Evolutionary conservation across 2,888 invertebrate species (phyloP).

Genomic region (Scelioninae gen. 1): DNA sequence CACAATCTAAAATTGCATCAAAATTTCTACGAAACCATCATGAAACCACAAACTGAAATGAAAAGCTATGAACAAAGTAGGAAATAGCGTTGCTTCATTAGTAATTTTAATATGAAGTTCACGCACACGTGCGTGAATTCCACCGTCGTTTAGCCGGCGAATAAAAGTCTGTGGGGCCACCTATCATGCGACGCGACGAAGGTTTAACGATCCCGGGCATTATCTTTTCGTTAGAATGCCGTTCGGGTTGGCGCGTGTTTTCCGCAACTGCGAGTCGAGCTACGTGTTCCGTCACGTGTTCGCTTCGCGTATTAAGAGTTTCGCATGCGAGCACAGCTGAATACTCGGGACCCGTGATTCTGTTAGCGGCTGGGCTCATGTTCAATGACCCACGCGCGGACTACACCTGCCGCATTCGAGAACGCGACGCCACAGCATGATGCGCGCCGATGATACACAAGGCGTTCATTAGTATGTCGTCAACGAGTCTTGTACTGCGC

Average conservation of each 20-base stretch:
- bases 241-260: slow-evolving; percentile 61
- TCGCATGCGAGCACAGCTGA: slow-evolving; percentile 31
- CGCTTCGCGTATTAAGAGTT: slow-evolving; percentile 43
- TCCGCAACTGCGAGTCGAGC: slow-evolving; percentile 58
- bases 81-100: too few relatives aligned
- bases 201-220: slow-evolving; percentile 67
- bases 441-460: slow-evolving; percentile 46
- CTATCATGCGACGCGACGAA: slow-evolving; percentile 62
- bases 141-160: too few relatives aligned
- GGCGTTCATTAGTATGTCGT: slow-evolving; percentile 76
- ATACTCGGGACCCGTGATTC: slow-evolving; percentile 28
- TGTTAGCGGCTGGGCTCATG: slow-evolving; percentile 46
- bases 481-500: slow-evolving; percentile 65
- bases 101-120: too few relatives aligned
- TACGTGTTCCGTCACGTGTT: slow-evolving; percentile 63
- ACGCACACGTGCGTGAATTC: too few relatives aligned
- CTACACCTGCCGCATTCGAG: slow-evolving; percentile 77
- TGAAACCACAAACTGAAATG: too few relatives aligned
- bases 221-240: slow-evolving; percentile 73
- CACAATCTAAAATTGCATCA: too few relatives aligned
- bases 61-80: too few relatives aligned
- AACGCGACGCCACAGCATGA: slow-evolving; percentile 54
- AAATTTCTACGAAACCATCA: too few relatives aligned
- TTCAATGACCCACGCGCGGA: slow-evolving; percentile 77
- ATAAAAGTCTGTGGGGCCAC: slow-evolving; percentile 63